Evolutionary conservation across 2,797 vertebrate genomes (phyloP).

Genomic region (Atherinosoma microstoma): DNA sequence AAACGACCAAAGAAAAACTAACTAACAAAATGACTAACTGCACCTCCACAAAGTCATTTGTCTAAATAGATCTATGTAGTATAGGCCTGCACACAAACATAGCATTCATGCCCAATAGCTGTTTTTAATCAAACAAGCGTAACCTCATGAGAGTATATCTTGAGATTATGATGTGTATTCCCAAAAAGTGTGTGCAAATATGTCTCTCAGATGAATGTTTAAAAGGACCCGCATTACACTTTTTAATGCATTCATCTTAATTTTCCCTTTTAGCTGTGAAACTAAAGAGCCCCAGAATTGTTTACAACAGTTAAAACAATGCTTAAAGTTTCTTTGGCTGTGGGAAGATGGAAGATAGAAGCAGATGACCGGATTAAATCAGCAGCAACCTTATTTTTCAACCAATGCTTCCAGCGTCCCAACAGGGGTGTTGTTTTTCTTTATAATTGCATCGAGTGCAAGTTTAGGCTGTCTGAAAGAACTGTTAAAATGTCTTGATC

Average conservation of each 20-base stretch:
- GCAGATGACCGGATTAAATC: constrained; percentile 58
- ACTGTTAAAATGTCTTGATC: constrained; percentile 52
- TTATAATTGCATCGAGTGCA: constrained; percentile 45
- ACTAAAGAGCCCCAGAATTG: constrained; percentile 57
- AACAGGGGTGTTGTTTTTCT: constrained; percentile 49
- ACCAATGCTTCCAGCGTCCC: constrained; percentile 40
- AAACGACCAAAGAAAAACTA: background rate
- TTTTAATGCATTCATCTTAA: constrained; percentile 50
- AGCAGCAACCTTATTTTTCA: constrained; percentile 39
- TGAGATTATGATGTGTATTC: constrained; percentile 36
- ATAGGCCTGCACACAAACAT: constrained; percentile 12
- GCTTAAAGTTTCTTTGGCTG: constrained; percentile 53
- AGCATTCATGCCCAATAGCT: constrained; percentile 29
- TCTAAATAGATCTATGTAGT: constrained; percentile 40
- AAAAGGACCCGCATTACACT: constrained; percentile 36
- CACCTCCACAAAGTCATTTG: constrained; percentile 53
- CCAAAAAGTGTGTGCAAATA: constrained; percentile 6
- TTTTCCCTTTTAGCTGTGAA: constrained; percentile 51
- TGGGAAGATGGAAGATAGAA: constrained; percentile 44
- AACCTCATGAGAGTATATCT: constrained; percentile 32
- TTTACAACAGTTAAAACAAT: constrained; percentile 59
- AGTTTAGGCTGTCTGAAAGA: constrained; percentile 46
- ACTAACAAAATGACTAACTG: constrained; percentile 33
- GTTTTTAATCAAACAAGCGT: constrained; percentile 56
- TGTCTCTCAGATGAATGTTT: constrained; percentile 32